phyloP scores from a whole-genome alignment of 2,113 vertebrate species.

The Peromyscus leucopus region DNA sequence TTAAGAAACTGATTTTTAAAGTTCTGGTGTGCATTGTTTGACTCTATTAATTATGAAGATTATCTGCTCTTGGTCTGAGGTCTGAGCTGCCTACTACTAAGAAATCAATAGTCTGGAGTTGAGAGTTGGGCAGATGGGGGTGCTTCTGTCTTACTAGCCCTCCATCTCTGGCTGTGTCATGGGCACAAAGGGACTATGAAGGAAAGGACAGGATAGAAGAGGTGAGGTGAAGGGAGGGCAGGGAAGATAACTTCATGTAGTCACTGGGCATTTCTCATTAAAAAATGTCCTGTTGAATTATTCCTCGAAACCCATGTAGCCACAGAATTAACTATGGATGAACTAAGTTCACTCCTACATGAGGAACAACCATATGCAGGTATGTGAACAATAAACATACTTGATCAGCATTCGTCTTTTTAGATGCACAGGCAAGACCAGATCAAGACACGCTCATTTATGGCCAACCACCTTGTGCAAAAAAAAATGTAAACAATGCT shows the following conservation, averaged over 20 bases:
- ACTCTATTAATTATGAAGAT: neutral
- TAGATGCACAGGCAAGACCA: neutral
- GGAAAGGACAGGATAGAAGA: neutral
- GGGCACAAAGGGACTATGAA: neutral
- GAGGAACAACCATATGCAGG: neutral
- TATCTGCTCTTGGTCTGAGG: neutral
- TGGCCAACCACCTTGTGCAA: neutral
- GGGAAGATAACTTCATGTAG: slow-evolving; percentile 4
- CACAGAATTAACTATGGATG: neutral
- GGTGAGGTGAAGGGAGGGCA: neutral
- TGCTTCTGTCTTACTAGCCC: neutral
- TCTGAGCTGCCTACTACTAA: neutral
- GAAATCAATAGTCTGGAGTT: neutral
- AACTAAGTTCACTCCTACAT: slow-evolving; percentile 4
- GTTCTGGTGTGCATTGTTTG: neutral
- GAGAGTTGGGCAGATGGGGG: neutral
- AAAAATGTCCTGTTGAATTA: slow-evolving; percentile 45
- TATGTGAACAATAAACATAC: neutral
- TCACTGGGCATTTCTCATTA: slow-evolving; percentile 3
- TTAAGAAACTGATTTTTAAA: neutral
- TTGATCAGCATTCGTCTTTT: slow-evolving; percentile 29
- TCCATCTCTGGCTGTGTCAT: neutral
- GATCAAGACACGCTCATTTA: neutral
- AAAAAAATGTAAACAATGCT: neutral
- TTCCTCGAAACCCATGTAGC: slow-evolving; percentile 11